Evolutionary conservation across 2,113 vertebrate species (phyloP), one percentile per base, ranked within the genome.

Genomic region (Cryptotis parvus): DNA sequence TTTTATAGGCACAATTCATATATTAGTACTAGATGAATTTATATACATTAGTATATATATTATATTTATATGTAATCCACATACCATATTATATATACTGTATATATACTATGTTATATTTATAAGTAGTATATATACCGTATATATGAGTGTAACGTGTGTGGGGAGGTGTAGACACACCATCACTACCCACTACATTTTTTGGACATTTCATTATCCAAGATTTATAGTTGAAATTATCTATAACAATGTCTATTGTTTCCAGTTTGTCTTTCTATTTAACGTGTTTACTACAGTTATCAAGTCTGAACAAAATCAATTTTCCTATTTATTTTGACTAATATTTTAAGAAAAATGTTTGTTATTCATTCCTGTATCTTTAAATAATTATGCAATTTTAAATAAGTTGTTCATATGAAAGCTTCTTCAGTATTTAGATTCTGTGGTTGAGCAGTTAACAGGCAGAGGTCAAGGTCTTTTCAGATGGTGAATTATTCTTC

Each of bases 391-490:
- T 20, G 69, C 66, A 72, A 3, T 55, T 76, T 86, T 69, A 83
- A 86, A 39, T 73, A 68, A 68, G 20, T 89, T 3, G 33, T 87
- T 84, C 9, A 35, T 43, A 33, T 33, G 45, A 78, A 93, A 87
- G 43, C 2, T 43, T 78, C 69, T 37, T 75, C 65, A n/a, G 74
- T 78, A 52, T 77, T 89, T 15, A 76, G 29, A 77, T 52, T 87
- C 58, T 91, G 76, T 82, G 29, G n/a, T 37, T 94, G 9, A 75
- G 80, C 24, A 82, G 27, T 9, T 84, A 49, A 81, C 9, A 70
- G 45, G 20, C 39, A n/a, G 87, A 91, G 76, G 91, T 91, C 81
- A 89, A 89, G 65, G 41, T 92, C 77, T 93, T 93, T 85, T 79
- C 55, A 91, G 87, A 33, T 88, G 37, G 33, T 76, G 31, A 93